Percentiles rank a stretch among this genome's conserved stretches.
phyloP scores from a whole-genome alignment of 2,797 vertebrate genomes.

The Catamblyrhynchus diadema region DNA sequence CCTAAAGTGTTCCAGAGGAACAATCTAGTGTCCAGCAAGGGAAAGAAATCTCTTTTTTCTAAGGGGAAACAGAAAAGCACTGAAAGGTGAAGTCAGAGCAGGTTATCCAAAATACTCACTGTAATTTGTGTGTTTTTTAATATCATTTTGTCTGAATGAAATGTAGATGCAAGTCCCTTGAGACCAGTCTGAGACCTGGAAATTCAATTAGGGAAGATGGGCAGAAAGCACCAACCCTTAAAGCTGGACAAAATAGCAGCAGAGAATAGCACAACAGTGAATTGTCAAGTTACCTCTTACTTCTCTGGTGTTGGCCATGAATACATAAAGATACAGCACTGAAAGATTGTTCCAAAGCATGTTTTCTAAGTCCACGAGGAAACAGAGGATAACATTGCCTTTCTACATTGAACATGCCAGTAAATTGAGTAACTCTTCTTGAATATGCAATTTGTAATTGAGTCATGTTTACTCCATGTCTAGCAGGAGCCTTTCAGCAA shows the following conservation, averaged over 20 bases:
- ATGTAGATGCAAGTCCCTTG: neutral
- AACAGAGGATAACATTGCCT: neutral
- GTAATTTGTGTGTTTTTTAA: neutral
- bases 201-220: neutral
- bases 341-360: neutral
- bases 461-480: neutral
- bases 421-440: neutral
- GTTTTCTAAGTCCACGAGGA: neutral
- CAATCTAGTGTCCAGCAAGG: neutral
- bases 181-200: neutral
- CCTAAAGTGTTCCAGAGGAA: neutral
- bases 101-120: neutral
- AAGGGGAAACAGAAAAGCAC: neutral
- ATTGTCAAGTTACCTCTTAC: neutral
- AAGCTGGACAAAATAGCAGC: neutral
- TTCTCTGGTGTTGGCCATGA: neutral
- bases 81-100: neutral
- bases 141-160: neutral
- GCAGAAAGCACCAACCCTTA: neutral
- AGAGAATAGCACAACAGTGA: neutral
- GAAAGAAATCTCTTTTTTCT: neutral
- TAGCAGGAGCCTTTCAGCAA: neutral
- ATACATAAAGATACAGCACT: neutral
- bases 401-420: fast-evolving
- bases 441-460: neutral